Evolutionary conservation across 2,797 vertebrate species (phyloP).

Genomic region (Triplophysa bombifrons): DNA sequence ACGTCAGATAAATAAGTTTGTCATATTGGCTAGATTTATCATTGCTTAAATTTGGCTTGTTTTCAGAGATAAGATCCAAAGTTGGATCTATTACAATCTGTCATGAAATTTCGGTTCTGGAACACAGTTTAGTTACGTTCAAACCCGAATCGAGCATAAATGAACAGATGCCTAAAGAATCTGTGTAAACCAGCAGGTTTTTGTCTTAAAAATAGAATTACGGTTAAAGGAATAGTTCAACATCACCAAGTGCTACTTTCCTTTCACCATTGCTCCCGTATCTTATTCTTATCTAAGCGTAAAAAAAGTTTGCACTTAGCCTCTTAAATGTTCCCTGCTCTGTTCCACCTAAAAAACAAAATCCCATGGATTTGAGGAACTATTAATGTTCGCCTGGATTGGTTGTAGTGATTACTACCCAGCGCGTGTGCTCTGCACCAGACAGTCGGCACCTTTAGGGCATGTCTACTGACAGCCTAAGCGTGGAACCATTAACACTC

Average conservation of each 20-base stretch:
- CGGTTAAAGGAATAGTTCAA: background rate
- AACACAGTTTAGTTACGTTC: slow-evolving; percentile 1
- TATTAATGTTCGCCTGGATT: no score
- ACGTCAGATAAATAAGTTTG: slow-evolving; percentile 5
- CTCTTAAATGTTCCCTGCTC: background rate
- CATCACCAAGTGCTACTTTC: background rate
- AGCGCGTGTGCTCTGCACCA: background rate
- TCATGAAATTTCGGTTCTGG: background rate
- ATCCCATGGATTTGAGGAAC: background rate
- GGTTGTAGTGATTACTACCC: background rate
- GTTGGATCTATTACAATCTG: background rate
- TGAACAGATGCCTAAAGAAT: slow-evolving; percentile 3
- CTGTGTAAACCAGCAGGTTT: background rate
- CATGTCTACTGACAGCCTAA: slow-evolving; percentile 34
- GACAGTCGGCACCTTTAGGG: slow-evolving; percentile 9
- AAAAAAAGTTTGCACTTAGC: background rate
- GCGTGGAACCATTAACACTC: slow-evolving; percentile 41
- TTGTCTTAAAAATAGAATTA: background rate
- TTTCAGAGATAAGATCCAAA: slow-evolving; percentile 14
- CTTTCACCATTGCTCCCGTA: background rate
- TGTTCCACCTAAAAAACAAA: background rate
- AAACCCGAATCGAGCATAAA: background rate
- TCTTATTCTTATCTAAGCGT: background rate
- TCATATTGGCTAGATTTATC: slow-evolving; percentile 10
- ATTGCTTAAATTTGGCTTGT: slow-evolving; percentile 19